These are phyloP conservation scores for Macrophya alboannulata DNA, from an alignment of 2,888 invertebrate genomes.

Conservation along the genomic window DNA sequence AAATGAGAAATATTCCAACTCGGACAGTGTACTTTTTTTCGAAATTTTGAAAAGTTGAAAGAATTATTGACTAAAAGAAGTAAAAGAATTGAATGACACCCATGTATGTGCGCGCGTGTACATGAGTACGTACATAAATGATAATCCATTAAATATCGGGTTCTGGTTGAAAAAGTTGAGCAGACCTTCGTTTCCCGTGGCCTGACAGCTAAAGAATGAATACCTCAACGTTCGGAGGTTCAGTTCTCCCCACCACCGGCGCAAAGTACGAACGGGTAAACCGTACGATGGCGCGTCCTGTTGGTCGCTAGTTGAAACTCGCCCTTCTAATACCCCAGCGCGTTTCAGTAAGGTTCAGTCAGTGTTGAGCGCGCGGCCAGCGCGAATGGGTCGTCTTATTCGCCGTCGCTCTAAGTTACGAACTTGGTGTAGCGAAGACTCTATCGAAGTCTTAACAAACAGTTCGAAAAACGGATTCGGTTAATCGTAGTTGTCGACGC, in stretches of 20 bases:
- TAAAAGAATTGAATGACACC: not conserved
- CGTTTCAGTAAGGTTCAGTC: slow-evolving; percentile 54
- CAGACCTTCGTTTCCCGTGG: slow-evolving; percentile 48
- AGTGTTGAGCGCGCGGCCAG: slow-evolving; percentile 58
- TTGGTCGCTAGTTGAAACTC: slow-evolving; percentile 38
- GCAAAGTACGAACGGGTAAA: not conserved
- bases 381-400: slow-evolving; percentile 57
- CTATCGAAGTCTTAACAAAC: slow-evolving; percentile 15
- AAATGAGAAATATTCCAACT: not conserved
- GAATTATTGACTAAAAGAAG: not conserved
- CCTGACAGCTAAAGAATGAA: slow-evolving; percentile 53
- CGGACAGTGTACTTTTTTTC: not conserved
- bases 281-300: slow-evolving; percentile 52
- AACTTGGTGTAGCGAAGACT: slow-evolving; percentile 54
- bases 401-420: slow-evolving; percentile 55
- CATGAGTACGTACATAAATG: slow-evolving; percentile 20
- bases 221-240: slow-evolving; percentile 34
- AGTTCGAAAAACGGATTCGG: slow-evolving; percentile 46
- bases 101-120: not conserved
- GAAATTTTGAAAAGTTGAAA: not conserved
- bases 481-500: not conserved
- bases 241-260: slow-evolving; percentile 52
- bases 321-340: slow-evolving; percentile 49
- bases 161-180: slow-evolving; percentile 24
- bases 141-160: slow-evolving; percentile 42